Base-by-base conservation (phyloP, 1,140 invertebrate species). In the Octopus bimaculoides region DNA sequence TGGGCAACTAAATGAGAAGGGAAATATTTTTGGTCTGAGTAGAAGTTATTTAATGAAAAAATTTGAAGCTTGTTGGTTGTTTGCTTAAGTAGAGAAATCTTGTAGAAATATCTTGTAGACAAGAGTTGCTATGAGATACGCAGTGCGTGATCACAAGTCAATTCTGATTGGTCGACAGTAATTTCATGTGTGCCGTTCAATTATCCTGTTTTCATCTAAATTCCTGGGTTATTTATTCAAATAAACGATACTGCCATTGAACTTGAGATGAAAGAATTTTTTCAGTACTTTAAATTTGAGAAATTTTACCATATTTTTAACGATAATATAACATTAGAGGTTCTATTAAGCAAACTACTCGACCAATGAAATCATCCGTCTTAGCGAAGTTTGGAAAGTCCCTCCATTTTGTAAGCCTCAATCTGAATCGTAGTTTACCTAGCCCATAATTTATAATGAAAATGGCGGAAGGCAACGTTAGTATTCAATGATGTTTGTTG, bases 401-500 rank as follows among this genome's bases (percentile, higher is more conserved):
- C 55, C 77, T 78, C 77, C 55, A 56, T 69, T 69, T 75, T 53
- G 66, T 53, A n/a, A 84, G 87, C 87, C 87, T 88, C 87, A 83
- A 84, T 89, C 87, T 85, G 71, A 71, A 66, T 77, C 53, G n/a
- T 79, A 73, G 82, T 82, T 83, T 84, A 84, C 81, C 80, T 83
- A 85, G 86, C 84, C 84, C 83, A 86, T 85, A 85, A 86, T 85
- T 84, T 82, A 82, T 77, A 74, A 75, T 80, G 82, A 87, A 86
- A 82, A 88, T 88, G 87, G 87, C 87, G 86, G 87, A 88, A 85
- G 87, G 88, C 83, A 85, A 83, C 83, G 71, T 78, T 20, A 54
- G 81, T 81, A 82, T 80, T 80, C 78, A 74, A 54, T 53, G 69
- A 52, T 79, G 75, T 79, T 75, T 78, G 54, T 80, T 81, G 82